Conservation (phyloP, 2,113 vertebrate species). For the Oreochromis aureus region DNA sequence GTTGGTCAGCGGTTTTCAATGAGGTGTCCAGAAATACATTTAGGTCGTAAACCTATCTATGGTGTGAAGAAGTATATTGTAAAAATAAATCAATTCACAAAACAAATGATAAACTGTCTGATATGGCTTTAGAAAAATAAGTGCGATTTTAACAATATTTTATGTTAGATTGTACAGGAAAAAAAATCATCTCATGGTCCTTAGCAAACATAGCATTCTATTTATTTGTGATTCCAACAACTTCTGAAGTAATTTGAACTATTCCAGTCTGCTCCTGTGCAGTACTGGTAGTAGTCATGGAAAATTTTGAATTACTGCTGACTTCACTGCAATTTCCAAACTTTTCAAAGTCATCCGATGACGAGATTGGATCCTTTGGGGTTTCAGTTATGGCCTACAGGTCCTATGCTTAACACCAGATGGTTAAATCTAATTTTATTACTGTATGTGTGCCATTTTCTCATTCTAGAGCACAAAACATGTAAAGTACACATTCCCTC, state of each 20-base stretch:
- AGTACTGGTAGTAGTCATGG: neutral
- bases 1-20: neutral
- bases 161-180: neutral
- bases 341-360: neutral
- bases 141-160: neutral
- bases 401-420: neutral
- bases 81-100: neutral
- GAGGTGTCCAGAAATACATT: neutral
- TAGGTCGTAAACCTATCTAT: neutral
- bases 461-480: neutral
- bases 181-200: neutral
- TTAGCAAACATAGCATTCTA: neutral
- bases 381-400: neutral
- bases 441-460: rapidly evolving
- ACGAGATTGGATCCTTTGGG: neutral
- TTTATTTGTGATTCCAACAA: neutral
- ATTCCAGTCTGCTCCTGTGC: neutral
- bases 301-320: neutral
- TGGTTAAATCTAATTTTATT: neutral
- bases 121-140: neutral
- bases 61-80: neutral
- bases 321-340: neutral
- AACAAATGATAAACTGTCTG: neutral
- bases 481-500: neutral
- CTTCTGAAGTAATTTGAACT: neutral